A percentile compares a stretch with the other conserved stretches of the same genome.
phyloP scores from a whole-genome alignment of 2,797 vertebrate genomes.

The Myoxocephalus aenaeus region DNA sequence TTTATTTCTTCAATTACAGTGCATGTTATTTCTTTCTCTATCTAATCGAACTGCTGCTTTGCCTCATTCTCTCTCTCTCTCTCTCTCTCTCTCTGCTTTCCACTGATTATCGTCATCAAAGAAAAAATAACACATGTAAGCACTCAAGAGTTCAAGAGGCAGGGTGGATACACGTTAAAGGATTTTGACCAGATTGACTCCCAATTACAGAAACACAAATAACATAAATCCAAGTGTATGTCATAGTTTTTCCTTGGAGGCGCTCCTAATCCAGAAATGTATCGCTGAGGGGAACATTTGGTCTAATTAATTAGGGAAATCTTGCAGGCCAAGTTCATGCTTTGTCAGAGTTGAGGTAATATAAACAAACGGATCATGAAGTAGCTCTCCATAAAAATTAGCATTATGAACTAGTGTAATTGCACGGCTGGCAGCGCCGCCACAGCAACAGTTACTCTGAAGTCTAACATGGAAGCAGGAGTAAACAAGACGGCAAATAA shows the following conservation, averaged over 20 bases:
- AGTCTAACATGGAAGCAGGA: conserved; percentile 34
- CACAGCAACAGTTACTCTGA: conserved; percentile 35
- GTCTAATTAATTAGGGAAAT: conserved; percentile 56
- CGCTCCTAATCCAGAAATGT: conserved; percentile 56
- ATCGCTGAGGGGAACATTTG: conserved; percentile 41
- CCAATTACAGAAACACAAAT: conserved; percentile 72
- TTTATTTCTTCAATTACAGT: conserved; percentile 1
- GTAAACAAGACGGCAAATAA: conserved; percentile 28
- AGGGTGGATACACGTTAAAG: conserved; percentile 53
- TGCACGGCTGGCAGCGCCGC: conserved; percentile 28
- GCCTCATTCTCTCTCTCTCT: conserved; percentile 3
- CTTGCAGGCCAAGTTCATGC: conserved; percentile 51
- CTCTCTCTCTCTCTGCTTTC: conserved; percentile 32
- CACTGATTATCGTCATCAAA: conserved; percentile 69
- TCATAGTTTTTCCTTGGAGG: conserved; percentile 56
- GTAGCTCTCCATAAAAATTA: conserved; percentile 57
- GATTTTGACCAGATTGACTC: conserved; percentile 65
- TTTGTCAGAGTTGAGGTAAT: conserved; percentile 69
- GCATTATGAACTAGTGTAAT: conserved; percentile 47
- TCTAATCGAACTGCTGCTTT: conserved; percentile 8
- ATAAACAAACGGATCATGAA: conserved; percentile 73
- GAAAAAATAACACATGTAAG: conserved; percentile 66
- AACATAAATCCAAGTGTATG: conserved; percentile 64
- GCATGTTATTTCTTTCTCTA: background rate
- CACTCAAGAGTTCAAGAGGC: conserved; percentile 48